phyloP scores from a whole-genome alignment of 2,888 invertebrate species.

The Pseudanteris insignis region DNA sequence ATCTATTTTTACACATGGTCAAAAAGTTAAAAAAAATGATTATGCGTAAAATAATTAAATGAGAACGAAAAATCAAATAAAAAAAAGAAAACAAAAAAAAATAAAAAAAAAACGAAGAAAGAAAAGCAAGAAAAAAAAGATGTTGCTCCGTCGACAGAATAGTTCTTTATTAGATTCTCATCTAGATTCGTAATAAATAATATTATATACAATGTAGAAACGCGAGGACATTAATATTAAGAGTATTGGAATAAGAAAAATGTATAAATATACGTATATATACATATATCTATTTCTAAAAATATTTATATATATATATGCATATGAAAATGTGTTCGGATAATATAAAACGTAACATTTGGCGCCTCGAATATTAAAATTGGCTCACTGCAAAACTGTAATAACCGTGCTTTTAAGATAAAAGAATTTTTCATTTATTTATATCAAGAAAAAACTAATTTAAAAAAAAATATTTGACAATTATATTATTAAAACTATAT shows the following conservation, averaged over 20 bases:
- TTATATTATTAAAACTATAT: too few species aligned
- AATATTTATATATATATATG: background rate
- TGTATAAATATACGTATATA: background rate
- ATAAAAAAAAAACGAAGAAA: slow-evolving; percentile 17
- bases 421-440: background rate
- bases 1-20: slow-evolving; percentile 60
- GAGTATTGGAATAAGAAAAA: slow-evolving; percentile 8
- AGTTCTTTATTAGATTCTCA: slow-evolving; percentile 47
- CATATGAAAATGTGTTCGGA: background rate
- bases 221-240: slow-evolving; percentile 31
- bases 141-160: slow-evolving; percentile 44
- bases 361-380: too few species aligned
- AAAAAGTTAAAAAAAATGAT: slow-evolving; percentile 32
- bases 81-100: background rate
- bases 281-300: slow-evolving; percentile 10
- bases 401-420: too few species aligned
- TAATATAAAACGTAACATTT: background rate
- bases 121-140: slow-evolving; percentile 38
- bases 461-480: too few species aligned
- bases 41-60: slow-evolving; percentile 21
- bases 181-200: slow-evolving; percentile 44
- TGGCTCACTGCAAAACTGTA: too few species aligned
- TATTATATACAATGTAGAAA: slow-evolving; percentile 46
- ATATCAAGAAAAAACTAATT: too few species aligned
- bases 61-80: background rate